Conservation (phyloP, 2,113 vertebrate species). For the Crotophaga sulcirostris region DNA sequence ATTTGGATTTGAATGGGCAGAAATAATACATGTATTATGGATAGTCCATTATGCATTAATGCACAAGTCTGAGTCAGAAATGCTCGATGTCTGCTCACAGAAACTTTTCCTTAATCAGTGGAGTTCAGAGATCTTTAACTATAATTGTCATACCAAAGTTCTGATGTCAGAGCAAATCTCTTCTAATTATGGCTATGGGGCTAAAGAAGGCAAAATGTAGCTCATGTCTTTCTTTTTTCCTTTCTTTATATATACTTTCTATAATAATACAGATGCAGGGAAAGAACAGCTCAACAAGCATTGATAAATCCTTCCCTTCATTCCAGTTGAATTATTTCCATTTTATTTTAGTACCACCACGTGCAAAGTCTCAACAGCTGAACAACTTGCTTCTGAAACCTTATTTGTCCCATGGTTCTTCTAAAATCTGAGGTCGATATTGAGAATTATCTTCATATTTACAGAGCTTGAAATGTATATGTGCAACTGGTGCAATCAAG, state of each 20-base stretch:
- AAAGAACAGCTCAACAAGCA: background rate
- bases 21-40: background rate
- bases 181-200: background rate
- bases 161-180: background rate
- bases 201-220: background rate
- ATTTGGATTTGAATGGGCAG: background rate
- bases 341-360: background rate
- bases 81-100: background rate
- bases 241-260: background rate
- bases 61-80: background rate
- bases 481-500: background rate
- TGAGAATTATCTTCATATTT: background rate
- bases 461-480: background rate
- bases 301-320: slow-evolving; percentile 3
- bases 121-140: background rate
- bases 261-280: background rate
- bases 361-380: background rate
- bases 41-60: background rate
- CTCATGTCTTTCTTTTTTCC: too few species aligned
- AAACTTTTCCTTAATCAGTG: background rate
- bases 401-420: background rate
- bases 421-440: background rate
- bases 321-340: slow-evolving; percentile 1
- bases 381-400: background rate
- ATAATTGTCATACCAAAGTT: background rate